Base-by-base conservation (phyloP, 2,888 invertebrate species). In the Junonia oenone region DNA sequence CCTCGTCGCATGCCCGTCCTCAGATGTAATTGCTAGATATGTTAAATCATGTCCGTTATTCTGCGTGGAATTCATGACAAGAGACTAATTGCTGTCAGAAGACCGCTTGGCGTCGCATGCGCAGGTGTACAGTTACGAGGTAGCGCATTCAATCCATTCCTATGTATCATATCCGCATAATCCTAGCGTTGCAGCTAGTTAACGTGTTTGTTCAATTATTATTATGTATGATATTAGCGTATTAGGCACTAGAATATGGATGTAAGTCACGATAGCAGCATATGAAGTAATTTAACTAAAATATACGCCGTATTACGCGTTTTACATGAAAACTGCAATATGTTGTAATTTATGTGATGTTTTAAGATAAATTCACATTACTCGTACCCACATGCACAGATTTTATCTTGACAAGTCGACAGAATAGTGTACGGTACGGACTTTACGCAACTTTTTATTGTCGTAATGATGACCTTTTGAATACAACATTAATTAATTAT, bases 81-180 rank as follows among this genome's bases (percentile, higher is more conserved):
- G 72, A 75, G 71, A 78, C 78, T 82, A 81, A 81, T 83, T 73
- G 78, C 67, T 65, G 65, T 64, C 64, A 66, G 76, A 83, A 84
- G 85, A 84, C 82, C 68, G 85, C 81, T 74, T 81, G 85, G 82
- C 86, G 69, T 62, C 68, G 66, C 56, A 56, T 55, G 68, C 78
- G 69, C 81, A 76, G 71, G 65, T 66, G 73, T 76, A 72, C 78
- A 72, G 73, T 83, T 82, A 83, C 72, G 69, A 71, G 13, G 17
- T 67, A 72, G 73, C 62, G 45, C 15, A 19, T 35, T 29, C 17
- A 38, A 37, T 50, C 19, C 45, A 53, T 26, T 45, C 27, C 15
- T n/a, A 22, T 51, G 27, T 48, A 31, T 22, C 33, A 50, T 67
- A 65, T 43, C 22, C 26, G 22, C 43, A 26, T 26, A 26, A 26